Evolutionary conservation across 35 echinoderm and acorn worm species (phyloP).

Genomic region (Ophioderma brevispina): DNA sequence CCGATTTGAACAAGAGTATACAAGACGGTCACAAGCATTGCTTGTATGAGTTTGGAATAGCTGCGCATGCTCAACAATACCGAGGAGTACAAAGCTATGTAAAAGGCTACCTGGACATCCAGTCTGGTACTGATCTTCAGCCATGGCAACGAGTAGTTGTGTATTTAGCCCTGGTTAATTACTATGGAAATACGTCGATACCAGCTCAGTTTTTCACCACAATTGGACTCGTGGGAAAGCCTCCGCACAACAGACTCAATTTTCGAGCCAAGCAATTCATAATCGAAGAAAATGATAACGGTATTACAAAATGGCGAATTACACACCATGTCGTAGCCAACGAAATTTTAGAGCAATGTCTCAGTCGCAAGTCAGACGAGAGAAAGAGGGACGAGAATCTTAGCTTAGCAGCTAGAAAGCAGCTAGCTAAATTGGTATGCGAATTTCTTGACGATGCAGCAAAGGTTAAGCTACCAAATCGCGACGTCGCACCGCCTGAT

Average conservation of each 20-base stretch:
- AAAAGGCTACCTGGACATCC: neutral
- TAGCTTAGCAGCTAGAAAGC: neutral
- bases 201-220: conserved; percentile 17
- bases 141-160: neutral
- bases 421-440: neutral
- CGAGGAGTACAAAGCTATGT: conserved; percentile 18
- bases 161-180: neutral
- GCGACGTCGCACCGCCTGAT: neutral
- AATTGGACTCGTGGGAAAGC: neutral
- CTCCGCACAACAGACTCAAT: neutral
- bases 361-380: neutral
- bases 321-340: conserved; percentile 10
- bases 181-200: conserved; percentile 16
- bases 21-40: conserved; percentile 1
- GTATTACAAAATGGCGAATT: conserved; percentile 13
- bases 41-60: conserved; percentile 32
- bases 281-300: neutral
- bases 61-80: conserved; percentile 17
- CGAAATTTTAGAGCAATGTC: conserved; percentile 21
- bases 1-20: neutral
- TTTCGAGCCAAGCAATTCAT: neutral
- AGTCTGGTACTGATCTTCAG: neutral
- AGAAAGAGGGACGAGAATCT: neutral
- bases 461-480: neutral
- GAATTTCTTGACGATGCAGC: conserved; percentile 18